Percentiles rank a stretch among this genome's conserved stretches.
Evolutionary conservation across 2,797 vertebrate genomes (phyloP).

Genomic region (Tapirus indicus): DNA sequence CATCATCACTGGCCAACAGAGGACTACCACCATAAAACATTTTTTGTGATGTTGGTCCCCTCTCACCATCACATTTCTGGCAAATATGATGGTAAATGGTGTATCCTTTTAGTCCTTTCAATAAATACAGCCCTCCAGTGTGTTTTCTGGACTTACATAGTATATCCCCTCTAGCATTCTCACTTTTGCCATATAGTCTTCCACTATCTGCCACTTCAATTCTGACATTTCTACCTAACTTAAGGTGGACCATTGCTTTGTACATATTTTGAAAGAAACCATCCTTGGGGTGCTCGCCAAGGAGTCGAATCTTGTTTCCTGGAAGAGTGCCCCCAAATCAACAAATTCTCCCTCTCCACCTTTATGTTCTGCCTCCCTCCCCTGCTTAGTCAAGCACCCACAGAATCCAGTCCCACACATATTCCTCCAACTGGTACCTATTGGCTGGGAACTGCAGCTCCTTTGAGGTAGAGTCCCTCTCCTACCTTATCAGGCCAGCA

Average conservation of each 20-base stretch:
- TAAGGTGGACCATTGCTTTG: background rate
- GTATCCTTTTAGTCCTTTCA: background rate
- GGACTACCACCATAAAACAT: background rate
- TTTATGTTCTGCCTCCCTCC: background rate
- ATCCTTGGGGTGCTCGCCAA: background rate
- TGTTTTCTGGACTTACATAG: background rate
- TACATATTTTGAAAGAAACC: background rate
- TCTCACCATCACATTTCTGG: background rate
- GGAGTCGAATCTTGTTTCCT: background rate
- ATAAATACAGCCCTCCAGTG: background rate
- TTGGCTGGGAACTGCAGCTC: background rate
- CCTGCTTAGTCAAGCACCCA: background rate
- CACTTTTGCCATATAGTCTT: background rate
- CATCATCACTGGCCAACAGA: background rate
- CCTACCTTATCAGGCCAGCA: background rate
- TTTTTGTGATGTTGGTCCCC: background rate
- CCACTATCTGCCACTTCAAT: background rate
- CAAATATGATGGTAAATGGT: background rate
- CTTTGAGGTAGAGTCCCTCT: background rate
- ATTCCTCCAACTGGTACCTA: background rate
- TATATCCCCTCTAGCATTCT: background rate
- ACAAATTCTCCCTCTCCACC: background rate
- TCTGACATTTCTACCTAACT: background rate
- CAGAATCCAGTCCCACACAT: background rate
- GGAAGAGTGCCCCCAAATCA: background rate